Evolutionary conservation across 1,140 invertebrate species (phyloP), one percentile per base, ranked within the genome.

Genomic region (Ceratitis capitata): DNA sequence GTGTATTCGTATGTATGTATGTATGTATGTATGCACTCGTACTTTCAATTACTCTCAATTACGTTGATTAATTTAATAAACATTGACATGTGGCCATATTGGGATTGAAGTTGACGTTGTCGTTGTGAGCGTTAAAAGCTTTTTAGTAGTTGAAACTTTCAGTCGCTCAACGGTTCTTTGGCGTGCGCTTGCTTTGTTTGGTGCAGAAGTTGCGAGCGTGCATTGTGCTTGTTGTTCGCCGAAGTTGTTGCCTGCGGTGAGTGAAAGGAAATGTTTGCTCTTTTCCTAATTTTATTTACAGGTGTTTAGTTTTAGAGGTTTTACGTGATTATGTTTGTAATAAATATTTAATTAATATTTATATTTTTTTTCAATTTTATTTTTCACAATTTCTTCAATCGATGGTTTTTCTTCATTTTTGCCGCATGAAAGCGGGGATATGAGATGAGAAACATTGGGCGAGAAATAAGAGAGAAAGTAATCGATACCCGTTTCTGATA

Each of bases 61-160:
- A 78, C 69, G 69, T 78, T 78, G 39, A 78, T 78, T 78, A 47
- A 78, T 78, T 78, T 78, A 78, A 78, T 78, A 78, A 78, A 78
- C 69, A 78, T 78, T 78, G 69, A 78, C 69, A 78, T 78, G 69
- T 78, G 69, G 42, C 69, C 69, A 78, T 78, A 39, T 45, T 78
- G 39, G n/a, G n/a, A 78, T 78, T 78, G 39, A n/a, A 45, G 39
- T 45, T 78, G 69, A 78, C 69, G 69, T 78, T 35, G 69, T 32
- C 69, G 69, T 78, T 47, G 69, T 47, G 42, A 45, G 69, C 69
- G n/a, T 45, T 78, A 78, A 78, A 78, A 78, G 69, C 69, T 78
- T 78, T 78, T 78, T 45, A 78, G 39, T 45, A 78, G 69, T 78
- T 47, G 2, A 78, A 45, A 78, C 7, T 45, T 78, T 35, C 10